Conservation (phyloP, 2,797 vertebrate species). For the Hozukius guyotensis region DNA sequence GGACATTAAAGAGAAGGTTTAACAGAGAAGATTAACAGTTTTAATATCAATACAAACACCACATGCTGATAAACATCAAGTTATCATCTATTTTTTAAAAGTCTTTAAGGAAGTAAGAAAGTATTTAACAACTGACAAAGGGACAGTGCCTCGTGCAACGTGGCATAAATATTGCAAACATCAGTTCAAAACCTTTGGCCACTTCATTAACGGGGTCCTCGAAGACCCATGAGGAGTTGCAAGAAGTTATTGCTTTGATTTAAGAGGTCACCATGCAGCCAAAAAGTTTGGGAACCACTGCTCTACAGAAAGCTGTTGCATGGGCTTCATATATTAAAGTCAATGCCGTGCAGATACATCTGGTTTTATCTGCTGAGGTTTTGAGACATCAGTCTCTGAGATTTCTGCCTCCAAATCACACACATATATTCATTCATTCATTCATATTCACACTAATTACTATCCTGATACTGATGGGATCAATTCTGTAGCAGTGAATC, state of each 20-base stretch:
- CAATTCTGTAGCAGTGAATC: too few relatives aligned
- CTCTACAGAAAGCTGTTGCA: not conserved
- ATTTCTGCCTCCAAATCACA: not conserved
- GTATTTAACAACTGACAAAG: not conserved
- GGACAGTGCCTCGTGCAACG: conserved; percentile 4
- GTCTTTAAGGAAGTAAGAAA: not conserved
- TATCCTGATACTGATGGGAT: not conserved
- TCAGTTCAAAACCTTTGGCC: not conserved
- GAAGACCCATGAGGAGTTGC: not conserved
- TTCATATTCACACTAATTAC: not conserved
- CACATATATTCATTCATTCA: not conserved
- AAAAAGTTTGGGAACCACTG: not conserved
- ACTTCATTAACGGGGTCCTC: not conserved
- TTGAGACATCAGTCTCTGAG: not conserved
- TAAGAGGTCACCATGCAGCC: too few relatives aligned
- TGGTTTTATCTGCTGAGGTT: not conserved
- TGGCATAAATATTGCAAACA: conserved; percentile 21
- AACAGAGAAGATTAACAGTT: not conserved
- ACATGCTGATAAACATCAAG: not conserved
- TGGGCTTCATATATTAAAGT: not conserved
- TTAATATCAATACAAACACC: not conserved
- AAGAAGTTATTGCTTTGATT: not conserved
- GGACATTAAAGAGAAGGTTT: not conserved
- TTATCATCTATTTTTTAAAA: not conserved
- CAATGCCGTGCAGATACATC: not conserved